Percentiles rank a stretch among this genome's conserved stretches.
Conservation (phyloP, 2,888 invertebrate genomes). For the Lycocerus yunnanus region DNA sequence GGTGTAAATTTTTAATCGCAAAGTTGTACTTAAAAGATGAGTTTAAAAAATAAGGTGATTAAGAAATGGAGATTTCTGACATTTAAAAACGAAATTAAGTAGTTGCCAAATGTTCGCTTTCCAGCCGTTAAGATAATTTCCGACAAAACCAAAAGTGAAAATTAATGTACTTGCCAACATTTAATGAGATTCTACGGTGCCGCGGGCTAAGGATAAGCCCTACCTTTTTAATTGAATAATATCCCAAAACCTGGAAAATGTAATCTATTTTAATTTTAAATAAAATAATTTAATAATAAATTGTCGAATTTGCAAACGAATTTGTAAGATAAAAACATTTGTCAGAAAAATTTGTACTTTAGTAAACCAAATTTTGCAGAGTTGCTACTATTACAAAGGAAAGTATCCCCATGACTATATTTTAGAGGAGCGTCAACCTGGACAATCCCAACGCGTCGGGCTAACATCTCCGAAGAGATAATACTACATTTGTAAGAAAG, state of each 20-base stretch:
- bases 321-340: neutral
- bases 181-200: neutral
- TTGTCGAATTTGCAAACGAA: neutral
- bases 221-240: neutral
- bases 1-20: neutral
- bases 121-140: neutral
- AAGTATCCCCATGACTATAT: conserved; percentile 28
- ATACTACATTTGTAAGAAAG: conserved; percentile 36
- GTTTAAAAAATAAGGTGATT: neutral
- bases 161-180: neutral
- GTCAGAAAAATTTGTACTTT: neutral
- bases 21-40: neutral
- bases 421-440: conserved; percentile 27
- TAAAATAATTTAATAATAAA: neutral
- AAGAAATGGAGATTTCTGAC: neutral
- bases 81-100: neutral
- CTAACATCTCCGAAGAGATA: conserved; percentile 41
- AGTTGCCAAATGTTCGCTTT: neutral
- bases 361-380: neutral
- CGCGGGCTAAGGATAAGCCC: neutral
- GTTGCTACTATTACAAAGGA: neutral
- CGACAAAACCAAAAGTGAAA: conserved; percentile 3
- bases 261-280: neutral
- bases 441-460: conserved; percentile 41
- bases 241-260: neutral